phyloP scores from a whole-genome alignment of 92 coral and sea anemone species.

The Epizoanthus scotinus region DNA sequence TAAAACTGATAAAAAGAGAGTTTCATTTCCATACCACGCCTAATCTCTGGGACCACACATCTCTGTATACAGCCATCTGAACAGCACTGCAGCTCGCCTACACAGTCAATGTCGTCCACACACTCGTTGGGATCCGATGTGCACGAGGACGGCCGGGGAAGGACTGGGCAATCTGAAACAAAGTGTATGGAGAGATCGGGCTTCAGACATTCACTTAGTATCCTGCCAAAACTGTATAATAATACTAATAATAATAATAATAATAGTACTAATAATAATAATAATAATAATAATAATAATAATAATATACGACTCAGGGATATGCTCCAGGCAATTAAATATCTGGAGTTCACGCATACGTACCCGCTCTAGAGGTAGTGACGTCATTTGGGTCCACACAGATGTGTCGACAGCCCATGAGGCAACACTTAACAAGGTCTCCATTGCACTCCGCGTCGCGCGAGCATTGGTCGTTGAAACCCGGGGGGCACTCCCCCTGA shows the following conservation, averaged over 20 bases:
- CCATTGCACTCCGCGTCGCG: constrained; percentile 26
- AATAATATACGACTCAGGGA: too few species aligned
- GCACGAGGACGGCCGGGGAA: not conserved
- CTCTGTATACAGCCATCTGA: constrained; percentile 12
- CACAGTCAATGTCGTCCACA: not conserved
- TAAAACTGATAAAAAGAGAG: not conserved
- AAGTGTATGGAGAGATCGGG: too few species aligned
- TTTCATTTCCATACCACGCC: not conserved
- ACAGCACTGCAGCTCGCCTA: constrained; percentile 2
- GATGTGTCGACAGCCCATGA: constrained; percentile 18
- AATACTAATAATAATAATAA: too few species aligned
- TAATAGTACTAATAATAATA: too few species aligned
- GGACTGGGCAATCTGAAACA: constrained; percentile 9
- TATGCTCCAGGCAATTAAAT: too few species aligned
- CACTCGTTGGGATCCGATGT: not conserved
- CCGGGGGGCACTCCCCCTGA: constrained; percentile 14
- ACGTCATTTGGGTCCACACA: constrained; percentile 25
- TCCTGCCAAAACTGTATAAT: too few species aligned
- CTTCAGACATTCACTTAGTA: not conserved
- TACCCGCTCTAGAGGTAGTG: constrained; percentile 18
- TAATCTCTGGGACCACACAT: not conserved
- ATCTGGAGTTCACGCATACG: not conserved
- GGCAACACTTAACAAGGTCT: constrained; percentile 16
- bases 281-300: too few species aligned
- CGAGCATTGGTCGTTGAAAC: constrained; percentile 1